Percentiles rank a stretch among this genome's conserved stretches.
These are phyloP conservation scores for Eristalis intricaria DNA, from an alignment of 2,888 invertebrate species.

Conservation along the genomic window DNA sequence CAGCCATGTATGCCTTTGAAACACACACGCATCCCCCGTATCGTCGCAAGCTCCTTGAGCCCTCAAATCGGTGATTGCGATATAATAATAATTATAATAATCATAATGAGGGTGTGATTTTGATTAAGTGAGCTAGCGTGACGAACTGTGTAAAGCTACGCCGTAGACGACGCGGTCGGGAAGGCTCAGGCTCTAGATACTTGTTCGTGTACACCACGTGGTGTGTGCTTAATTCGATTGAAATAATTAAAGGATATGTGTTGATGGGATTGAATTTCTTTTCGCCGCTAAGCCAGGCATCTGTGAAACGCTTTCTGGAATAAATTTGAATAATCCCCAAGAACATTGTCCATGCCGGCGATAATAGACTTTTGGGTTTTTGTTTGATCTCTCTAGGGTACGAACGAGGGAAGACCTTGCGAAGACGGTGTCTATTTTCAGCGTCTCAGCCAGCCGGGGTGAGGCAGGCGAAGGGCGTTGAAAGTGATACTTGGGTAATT, in stretches of 20 bases:
- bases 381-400: neutral
- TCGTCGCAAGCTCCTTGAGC: neutral
- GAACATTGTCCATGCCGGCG: conserved; percentile 13
- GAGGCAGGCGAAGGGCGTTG: neutral
- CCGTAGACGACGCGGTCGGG: neutral
- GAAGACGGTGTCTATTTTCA: neutral
- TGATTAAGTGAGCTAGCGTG: conserved; percentile 60
- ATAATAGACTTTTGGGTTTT: conserved; percentile 16
- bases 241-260: conserved; percentile 58
- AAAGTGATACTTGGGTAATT: neutral
- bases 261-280: conserved; percentile 41
- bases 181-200: neutral
- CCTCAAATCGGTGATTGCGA: conserved; percentile 9
- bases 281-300: conserved; percentile 28
- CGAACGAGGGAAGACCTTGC: neutral
- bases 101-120: conserved; percentile 42
- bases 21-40: neutral
- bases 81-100: conserved; percentile 57
- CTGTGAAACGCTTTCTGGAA: conserved; percentile 32
- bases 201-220: neutral
- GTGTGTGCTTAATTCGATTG: conserved; percentile 49
- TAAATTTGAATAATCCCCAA: conserved; percentile 39
- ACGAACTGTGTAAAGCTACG: conserved; percentile 44
- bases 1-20: neutral
- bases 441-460: neutral